Evolutionary conservation across 2,888 invertebrate species (phyloP), one percentile per base, ranked within the genome.

Genomic region (Dasysyrphus tricinctus): DNA sequence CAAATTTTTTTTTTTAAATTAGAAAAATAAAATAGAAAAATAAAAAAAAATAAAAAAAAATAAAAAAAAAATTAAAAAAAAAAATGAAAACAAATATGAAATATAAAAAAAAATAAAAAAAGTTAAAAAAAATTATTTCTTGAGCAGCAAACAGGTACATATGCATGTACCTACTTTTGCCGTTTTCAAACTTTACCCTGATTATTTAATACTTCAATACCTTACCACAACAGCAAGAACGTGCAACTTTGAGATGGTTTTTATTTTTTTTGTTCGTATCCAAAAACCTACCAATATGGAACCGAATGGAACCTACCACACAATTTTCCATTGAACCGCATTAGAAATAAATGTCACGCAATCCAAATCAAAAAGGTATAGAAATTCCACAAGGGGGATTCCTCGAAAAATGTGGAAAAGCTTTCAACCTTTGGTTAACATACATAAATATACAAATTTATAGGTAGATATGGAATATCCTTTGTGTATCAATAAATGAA

Each of bases 271-370:
- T 37, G 2, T 34, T 34, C 32, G 5, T 24, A 61, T 42, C 39
- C 0, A 7, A 29, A 24, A 44, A 44, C 2, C 56, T 67, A 69
- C 32, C 7, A 16, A 51, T 59, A 5, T 14, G 11, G 19, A 39
- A 49, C 16, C 49, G 14, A 34, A 69, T 5, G 3, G 42, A 42
- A 24, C 42, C 61, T 61, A 42, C n/a, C 69, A 37, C 42, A 39
- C 16, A 16, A 67, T 29, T 19, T 19, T 9, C 73, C 56, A 37
- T 42, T 51, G 37, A 72, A 70, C 47, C 63, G 63, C 75, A 84
- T 80, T 80, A 65, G 69, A 65, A 51, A 72, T 69, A 75, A 76
- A 56, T 83, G 84, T 84, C 84, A 80, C 84, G 84, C 75, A 84
- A 84, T 75, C 65, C 75, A 84, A 76, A 80, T 84, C 65, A 80